phyloP scores from a whole-genome alignment of 1,140 invertebrate genomes.

The Penaeus indicus region DNA sequence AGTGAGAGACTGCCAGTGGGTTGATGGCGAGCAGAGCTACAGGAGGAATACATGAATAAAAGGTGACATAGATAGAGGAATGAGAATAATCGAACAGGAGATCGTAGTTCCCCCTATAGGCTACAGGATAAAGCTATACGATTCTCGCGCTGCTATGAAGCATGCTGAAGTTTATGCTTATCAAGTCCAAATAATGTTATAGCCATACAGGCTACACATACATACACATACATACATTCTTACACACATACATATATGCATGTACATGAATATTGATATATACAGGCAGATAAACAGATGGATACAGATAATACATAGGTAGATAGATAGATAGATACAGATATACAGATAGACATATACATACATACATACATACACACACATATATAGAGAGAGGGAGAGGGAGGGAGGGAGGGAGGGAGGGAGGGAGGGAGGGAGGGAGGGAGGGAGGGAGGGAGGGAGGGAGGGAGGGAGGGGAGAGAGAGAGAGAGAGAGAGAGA shows the following conservation, averaged over 20 bases:
- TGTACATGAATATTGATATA: constrained; percentile 69
- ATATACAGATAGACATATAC: neutral
- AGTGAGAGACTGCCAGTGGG: no score
- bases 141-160: neutral
- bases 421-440: constrained; percentile 55
- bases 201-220: neutral
- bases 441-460: constrained; percentile 65
- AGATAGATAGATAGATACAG: neutral
- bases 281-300: constrained; percentile 64
- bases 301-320: neutral
- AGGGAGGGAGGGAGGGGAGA: no score
- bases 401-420: neutral
- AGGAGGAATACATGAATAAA: no score
- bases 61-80: no score
- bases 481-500: no score
- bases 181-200: neutral
- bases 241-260: neutral
- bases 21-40: no score
- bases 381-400: neutral
- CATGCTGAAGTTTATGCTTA: neutral
- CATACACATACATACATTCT: neutral
- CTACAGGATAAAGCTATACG: no score
- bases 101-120: neutral
- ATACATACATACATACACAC: neutral
- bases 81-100: no score